A percentile compares a stretch with the other conserved stretches of the same genome.
These are phyloP conservation scores for Teinopalpus imperialis DNA, from an alignment of 2,888 invertebrate species.

Conservation along the genomic window DNA sequence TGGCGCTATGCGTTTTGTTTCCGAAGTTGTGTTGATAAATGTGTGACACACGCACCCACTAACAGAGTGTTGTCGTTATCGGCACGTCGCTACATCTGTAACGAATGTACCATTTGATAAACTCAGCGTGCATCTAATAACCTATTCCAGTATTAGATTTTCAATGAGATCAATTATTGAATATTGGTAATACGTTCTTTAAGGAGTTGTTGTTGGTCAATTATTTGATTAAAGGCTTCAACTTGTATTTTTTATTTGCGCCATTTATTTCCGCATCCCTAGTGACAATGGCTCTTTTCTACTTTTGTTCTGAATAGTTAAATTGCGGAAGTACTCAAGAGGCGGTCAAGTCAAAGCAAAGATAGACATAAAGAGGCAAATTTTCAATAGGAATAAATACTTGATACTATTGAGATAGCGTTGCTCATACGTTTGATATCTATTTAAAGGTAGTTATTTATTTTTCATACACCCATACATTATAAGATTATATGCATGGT, in stretches of 20 bases:
- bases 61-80: conserved; percentile 10
- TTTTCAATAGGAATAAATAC: conserved; percentile 14
- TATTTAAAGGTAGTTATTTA: too few relatives aligned
- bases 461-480: too few relatives aligned
- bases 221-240: conserved; percentile 1
- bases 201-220: conserved; percentile 18
- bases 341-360: conserved; percentile 13
- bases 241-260: not conserved
- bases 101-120: conserved; percentile 19
- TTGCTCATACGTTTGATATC: not conserved
- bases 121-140: conserved; percentile 13
- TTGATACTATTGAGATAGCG: conserved; percentile 15
- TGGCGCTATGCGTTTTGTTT: conserved; percentile 4
- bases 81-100: conserved; percentile 9
- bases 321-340: not conserved
- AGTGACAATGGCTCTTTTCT: not conserved
- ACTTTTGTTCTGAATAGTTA: conserved; percentile 1
- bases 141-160: conserved; percentile 19
- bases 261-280: conserved; percentile 1
- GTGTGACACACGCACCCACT: conserved; percentile 15
- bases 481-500: too few relatives aligned
- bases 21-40: conserved; percentile 18
- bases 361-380: conserved; percentile 9
- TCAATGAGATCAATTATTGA: conserved; percentile 11
- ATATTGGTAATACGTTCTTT: conserved; percentile 3